Evolutionary conservation across 1,140 invertebrate genomes (phyloP), one percentile per base, ranked within the genome.

Genomic region (Pteromalus puparum): DNA sequence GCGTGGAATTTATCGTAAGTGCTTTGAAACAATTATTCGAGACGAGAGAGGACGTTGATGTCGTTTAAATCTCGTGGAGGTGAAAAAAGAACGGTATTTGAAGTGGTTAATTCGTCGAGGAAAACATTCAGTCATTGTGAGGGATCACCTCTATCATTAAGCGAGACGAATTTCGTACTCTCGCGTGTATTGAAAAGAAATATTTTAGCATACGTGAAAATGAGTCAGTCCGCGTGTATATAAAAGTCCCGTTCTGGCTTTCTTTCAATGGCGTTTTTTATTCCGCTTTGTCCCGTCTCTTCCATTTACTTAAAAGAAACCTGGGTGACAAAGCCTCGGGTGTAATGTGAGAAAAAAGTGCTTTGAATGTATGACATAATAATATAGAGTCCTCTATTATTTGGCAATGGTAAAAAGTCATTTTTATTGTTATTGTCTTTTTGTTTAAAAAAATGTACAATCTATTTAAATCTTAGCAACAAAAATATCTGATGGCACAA

Each of bases 341-440:
- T 34, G 73, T 75, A 75, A 42, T 24, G 73, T 24, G 73, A 75
- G 30, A 53, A 48, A 76, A 48, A 61, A 61, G 48, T 61, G 4
- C 21, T 61, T 61, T n/a, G 21, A 61, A 61, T n/a, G 34, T 74
- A 74, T 46, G 6, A 1, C 30, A 34, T 5, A n/a, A 72, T 10
- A 53, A 38, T 10, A 53, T n/a, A 30, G 1, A 53, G 61, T 7
- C 26, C 48, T 30, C 28, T 81, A 28, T 34, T 13, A 30, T 81
- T 68, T 0, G 1, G n/a, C 26, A 18, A 30, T 48, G 72, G 30
- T 46, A 24, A 48, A n/a, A 76, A 76, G 5, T 70, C 2, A 28
- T 30, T 76, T n/a, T 34, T 28, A 26, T 0, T 5, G 2, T 21
- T 1, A 7, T 48, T 46, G 34, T 75, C 48, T 61, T 18, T 65